These are phyloP conservation scores for Podocnemis expansa DNA, from an alignment of 2,113 vertebrate genomes.

Conservation along the genomic window DNA sequence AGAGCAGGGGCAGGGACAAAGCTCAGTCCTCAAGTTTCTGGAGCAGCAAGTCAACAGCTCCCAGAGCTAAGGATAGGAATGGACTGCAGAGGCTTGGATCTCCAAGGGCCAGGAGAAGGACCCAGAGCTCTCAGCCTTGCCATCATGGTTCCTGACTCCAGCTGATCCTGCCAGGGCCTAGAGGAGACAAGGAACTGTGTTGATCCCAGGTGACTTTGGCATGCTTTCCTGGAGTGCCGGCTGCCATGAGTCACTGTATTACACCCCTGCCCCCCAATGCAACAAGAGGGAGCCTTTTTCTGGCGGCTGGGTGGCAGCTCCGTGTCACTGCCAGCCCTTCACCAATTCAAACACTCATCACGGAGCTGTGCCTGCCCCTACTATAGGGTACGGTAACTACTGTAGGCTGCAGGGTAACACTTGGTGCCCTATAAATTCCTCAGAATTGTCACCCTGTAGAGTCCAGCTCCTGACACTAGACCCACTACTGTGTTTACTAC, in stretches of 20 bases:
- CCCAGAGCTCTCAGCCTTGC: background rate
- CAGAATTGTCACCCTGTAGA: background rate
- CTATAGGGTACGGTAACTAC: too few relatives aligned
- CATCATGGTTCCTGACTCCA: background rate
- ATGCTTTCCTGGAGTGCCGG: background rate
- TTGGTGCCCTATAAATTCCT: background rate
- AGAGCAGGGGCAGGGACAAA: background rate
- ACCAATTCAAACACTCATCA: background rate
- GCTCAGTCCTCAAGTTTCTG: fast-evolving
- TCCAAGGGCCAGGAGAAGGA: background rate
- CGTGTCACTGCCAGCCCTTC: background rate
- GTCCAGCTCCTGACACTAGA: background rate
- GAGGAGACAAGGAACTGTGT: background rate
- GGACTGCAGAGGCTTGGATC: background rate
- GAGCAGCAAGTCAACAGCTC: fast-evolving
- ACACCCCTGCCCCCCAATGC: background rate
- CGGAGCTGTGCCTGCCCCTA: background rate
- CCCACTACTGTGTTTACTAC: background rate
- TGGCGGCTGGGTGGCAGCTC: background rate
- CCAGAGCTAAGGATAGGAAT: fast-evolving
- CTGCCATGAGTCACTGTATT: background rate
- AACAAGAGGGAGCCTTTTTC: background rate
- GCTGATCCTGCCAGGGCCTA: background rate
- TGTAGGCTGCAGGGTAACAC: background rate
- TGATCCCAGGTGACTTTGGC: background rate